Conservation (phyloP, 2,797 vertebrate species). For the Mustela erminea region DNA sequence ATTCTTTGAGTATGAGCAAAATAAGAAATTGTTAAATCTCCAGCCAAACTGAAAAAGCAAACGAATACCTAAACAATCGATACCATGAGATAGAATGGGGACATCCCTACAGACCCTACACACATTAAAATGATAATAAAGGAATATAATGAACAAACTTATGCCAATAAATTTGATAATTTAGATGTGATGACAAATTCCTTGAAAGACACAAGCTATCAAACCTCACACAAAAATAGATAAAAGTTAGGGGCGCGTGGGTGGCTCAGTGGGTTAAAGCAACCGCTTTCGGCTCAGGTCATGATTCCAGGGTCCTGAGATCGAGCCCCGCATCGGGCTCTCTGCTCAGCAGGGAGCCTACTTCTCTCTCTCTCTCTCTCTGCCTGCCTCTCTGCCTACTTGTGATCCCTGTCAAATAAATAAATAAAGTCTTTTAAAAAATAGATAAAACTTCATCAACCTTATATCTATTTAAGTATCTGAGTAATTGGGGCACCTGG, state of each 20-base stretch:
- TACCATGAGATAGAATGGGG: background rate
- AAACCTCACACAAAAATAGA: constrained; percentile 14
- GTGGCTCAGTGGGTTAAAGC: too few relatives aligned
- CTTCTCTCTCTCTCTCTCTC: too few relatives aligned
- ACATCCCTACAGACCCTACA: background rate
- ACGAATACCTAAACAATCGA: constrained; percentile 4
- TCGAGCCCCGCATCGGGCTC: too few relatives aligned
- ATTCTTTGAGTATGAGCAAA: background rate
- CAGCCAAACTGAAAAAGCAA: constrained; percentile 37
- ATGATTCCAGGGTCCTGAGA: too few relatives aligned
- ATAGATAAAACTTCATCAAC: background rate
- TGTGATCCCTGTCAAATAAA: too few relatives aligned
- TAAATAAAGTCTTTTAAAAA: background rate
- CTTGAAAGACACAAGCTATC: background rate
- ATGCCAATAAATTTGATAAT: background rate
- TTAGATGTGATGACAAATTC: background rate
- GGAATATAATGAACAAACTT: background rate
- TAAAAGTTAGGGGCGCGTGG: background rate
- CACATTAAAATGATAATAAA: constrained; percentile 3
- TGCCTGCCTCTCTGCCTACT: too few relatives aligned
- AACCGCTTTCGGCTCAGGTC: too few relatives aligned
- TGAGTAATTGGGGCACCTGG: background rate
- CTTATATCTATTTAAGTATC: background rate
- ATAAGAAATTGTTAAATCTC: constrained; percentile 27
- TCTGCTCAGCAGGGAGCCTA: too few relatives aligned